Conservation (phyloP, 2,888 invertebrate species). For the Stratiomys singularior region DNA sequence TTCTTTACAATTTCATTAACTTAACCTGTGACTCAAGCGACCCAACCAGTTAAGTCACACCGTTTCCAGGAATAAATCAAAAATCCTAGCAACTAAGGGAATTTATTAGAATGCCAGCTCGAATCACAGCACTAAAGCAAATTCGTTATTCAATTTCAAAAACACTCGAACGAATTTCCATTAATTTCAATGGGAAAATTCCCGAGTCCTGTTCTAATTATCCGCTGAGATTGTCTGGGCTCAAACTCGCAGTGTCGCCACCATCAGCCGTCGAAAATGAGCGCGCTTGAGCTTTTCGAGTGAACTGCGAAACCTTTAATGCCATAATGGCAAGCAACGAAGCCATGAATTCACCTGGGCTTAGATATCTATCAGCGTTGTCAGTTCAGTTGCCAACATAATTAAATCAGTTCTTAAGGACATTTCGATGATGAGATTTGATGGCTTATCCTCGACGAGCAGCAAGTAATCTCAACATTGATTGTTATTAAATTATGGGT, state of each 20-base stretch:
- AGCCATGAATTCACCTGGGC: not conserved
- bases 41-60: too few relatives aligned
- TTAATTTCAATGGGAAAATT: not conserved
- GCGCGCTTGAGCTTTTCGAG: not conserved
- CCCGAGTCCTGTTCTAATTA: not conserved
- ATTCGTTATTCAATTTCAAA: too few relatives aligned
- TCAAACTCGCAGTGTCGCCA: not conserved
- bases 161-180: not conserved
- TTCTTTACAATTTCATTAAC: too few relatives aligned
- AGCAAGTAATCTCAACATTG: conserved; percentile 1
- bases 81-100: too few relatives aligned
- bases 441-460: not conserved
- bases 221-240: not conserved
- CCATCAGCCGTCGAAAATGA: not conserved
- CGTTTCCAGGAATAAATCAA: too few relatives aligned
- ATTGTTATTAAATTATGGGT: conserved; percentile 5
- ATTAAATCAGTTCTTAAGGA: conserved; percentile 8
- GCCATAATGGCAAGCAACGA: not conserved
- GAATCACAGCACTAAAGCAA: too few relatives aligned
- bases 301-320: not conserved
- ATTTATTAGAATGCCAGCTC: too few relatives aligned
- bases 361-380: conserved; percentile 8
- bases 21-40: too few relatives aligned
- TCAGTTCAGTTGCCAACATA: conserved; percentile 6
- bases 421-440: conserved; percentile 1